These are phyloP conservation scores for Bombycilla garrulus DNA, from an alignment of 2,113 vertebrate genomes.

Conservation along the genomic window DNA sequence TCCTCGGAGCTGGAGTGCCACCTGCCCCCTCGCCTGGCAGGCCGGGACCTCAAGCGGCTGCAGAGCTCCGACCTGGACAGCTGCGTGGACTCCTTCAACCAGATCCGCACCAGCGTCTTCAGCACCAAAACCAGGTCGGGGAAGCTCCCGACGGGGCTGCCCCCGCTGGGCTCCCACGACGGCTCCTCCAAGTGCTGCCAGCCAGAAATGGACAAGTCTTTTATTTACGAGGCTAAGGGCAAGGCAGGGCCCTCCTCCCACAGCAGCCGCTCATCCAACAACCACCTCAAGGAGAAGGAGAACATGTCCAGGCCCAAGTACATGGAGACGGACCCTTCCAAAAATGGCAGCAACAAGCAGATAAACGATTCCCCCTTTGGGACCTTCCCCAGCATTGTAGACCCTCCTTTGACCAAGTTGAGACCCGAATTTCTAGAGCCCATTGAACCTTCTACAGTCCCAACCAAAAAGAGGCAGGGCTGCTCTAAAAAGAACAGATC, in stretches of 20 bases:
- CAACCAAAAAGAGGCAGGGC: constrained; percentile 92
- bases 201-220: constrained; percentile 87
- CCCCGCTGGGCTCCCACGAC: constrained; percentile 67
- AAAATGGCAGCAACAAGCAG: constrained; percentile 90
- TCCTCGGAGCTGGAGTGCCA: constrained; percentile 92
- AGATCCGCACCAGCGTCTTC: constrained; percentile 83
- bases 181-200: constrained; percentile 85
- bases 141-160: constrained; percentile 76
- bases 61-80: constrained; percentile 84
- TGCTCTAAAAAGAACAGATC: constrained; percentile 94
- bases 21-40: constrained; percentile 80
- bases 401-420: constrained; percentile 84
- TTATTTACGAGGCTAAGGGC: constrained; percentile 86
- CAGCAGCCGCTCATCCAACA: constrained; percentile 87
- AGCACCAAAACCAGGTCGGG: constrained; percentile 79
- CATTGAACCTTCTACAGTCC: constrained; percentile 85
- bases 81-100: constrained; percentile 79
- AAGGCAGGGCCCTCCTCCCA: constrained; percentile 74
- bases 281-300: constrained; percentile 88
- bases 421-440: constrained; percentile 84
- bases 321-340: constrained; percentile 77
- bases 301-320: constrained; percentile 91
- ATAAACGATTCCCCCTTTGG: constrained; percentile 92
- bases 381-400: constrained; percentile 87
- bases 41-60: constrained; percentile 88